Evolutionary conservation across 1,140 invertebrate genomes (phyloP).

Genomic region (Monomorium pharaonis): DNA sequence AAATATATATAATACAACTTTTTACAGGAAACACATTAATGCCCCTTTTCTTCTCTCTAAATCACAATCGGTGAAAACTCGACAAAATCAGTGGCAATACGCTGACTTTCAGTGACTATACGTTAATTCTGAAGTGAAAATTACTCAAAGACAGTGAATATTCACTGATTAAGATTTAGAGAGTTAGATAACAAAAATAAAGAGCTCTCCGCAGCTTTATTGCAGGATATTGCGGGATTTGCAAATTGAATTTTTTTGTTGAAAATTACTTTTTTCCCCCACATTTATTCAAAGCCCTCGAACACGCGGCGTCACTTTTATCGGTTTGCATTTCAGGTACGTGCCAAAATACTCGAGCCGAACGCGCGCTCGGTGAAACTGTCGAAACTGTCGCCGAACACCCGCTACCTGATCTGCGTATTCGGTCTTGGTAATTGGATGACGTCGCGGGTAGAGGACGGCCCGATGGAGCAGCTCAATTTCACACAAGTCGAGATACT

Average conservation of each 20-base stretch:
- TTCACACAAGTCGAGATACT: constrained; percentile 76
- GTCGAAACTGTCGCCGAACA: constrained; percentile 90
- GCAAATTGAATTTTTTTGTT: background rate
- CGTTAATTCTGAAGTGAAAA: no score
- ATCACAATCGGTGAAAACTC: no score
- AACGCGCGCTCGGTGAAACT: constrained; percentile 90
- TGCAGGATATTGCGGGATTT: background rate
- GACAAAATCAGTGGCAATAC: no score
- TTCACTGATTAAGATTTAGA: no score
- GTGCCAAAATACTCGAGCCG: constrained; percentile 89
- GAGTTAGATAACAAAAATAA: constrained; percentile 1
- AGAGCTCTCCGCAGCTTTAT: no score
- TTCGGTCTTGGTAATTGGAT: constrained; percentile 91
- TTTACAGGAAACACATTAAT: background rate
- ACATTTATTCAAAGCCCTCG: background rate
- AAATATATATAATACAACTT: background rate
- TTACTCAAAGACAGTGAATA: no score
- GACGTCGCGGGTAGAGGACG: constrained; percentile 67
- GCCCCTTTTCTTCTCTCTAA: background rate
- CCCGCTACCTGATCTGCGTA: constrained; percentile 93
- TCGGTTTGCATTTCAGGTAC: constrained; percentile 86
- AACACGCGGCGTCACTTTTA: background rate
- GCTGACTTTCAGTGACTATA: no score
- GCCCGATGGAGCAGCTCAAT: constrained; percentile 72
- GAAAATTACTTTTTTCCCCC: background rate